These are phyloP conservation scores for Chrysaora quinquecirrha DNA, from an alignment of 30 jellyfish, hydroid and myxozoan species.

Conservation along the genomic window DNA sequence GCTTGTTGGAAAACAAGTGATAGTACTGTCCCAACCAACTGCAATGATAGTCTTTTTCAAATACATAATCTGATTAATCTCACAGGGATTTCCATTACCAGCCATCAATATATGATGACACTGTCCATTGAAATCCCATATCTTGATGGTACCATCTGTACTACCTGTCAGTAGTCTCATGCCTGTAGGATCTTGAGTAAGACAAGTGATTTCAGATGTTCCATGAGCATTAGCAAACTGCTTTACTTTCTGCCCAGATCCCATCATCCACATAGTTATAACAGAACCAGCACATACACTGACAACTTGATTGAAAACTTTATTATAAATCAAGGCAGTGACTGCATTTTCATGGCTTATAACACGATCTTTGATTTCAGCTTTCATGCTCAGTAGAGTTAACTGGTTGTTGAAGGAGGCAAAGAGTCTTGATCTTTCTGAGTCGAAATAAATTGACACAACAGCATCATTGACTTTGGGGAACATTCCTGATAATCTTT, in stretches of 20 bases:
- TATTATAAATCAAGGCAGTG: slow-evolving; percentile 73
- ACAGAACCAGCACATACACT: slow-evolving; percentile 92
- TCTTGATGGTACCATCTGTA: slow-evolving; percentile 89
- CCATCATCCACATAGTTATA: slow-evolving; percentile 89
- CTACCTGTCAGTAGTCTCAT: slow-evolving; percentile 86
- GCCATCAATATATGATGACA: slow-evolving; percentile 83
- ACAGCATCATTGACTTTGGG: slow-evolving; percentile 80
- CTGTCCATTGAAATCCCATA: slow-evolving; percentile 96
- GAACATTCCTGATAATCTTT: slow-evolving; percentile 83
- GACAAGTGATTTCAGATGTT: slow-evolving; percentile 86
- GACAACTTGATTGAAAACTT: slow-evolving; percentile 73
- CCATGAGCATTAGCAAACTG: slow-evolving; percentile 95
- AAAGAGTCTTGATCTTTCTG: slow-evolving; percentile 61
- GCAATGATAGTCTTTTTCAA: slow-evolving; percentile 73
- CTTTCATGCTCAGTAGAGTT: slow-evolving; percentile 70
- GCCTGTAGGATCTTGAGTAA: slow-evolving; percentile 74
- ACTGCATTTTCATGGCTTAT: slow-evolving; percentile 86
- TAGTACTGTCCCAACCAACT: slow-evolving; percentile 81
- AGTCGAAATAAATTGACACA: slow-evolving; percentile 78
- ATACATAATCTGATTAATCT: slow-evolving; percentile 67
- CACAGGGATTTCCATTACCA: slow-evolving; percentile 91
- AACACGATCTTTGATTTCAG: slow-evolving; percentile 69
- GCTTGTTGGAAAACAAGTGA: slow-evolving; percentile 71
- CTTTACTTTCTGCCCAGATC: slow-evolving; percentile 96
- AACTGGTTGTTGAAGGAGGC: slow-evolving; percentile 78